Evolutionary conservation across 2,888 invertebrate genomes (phyloP).

Genomic region (Rhyacophila evoluta): DNA sequence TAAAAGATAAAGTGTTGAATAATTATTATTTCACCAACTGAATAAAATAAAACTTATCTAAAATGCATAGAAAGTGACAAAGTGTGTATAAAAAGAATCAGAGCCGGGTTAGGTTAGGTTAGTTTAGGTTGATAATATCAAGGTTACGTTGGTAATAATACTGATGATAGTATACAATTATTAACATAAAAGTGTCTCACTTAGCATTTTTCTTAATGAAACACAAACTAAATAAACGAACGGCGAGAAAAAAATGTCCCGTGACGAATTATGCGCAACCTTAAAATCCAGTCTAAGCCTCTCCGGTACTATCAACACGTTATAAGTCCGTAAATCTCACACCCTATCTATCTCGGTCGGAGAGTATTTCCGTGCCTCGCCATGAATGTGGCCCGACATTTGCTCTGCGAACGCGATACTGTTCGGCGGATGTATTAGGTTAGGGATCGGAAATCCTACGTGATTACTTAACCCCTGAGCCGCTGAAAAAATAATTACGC

Average conservation of each 20-base stretch:
- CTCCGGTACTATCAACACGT: constrained; percentile 46
- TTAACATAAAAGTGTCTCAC: no score
- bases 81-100: no score
- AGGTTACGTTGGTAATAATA: no score
- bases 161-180: no score
- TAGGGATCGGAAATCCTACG: constrained; percentile 24
- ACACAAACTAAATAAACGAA: no score
- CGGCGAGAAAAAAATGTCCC: neutral
- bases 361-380: neutral
- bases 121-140: no score
- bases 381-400: constrained; percentile 14
- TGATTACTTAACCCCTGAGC: constrained; percentile 9
- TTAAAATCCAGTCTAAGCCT: neutral
- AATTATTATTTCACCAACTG: no score
- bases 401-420: constrained; percentile 5
- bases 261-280: neutral
- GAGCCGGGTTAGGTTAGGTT: no score
- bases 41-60: no score
- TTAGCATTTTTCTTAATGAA: no score
- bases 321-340: constrained; percentile 47
- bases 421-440: constrained; percentile 12
- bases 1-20: no score
- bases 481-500: constrained; percentile 8
- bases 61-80: no score
- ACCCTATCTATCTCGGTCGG: constrained; percentile 43